Conservation (phyloP, 1,140 invertebrate genomes). For the Caenorhabditis briggsae region DNA sequence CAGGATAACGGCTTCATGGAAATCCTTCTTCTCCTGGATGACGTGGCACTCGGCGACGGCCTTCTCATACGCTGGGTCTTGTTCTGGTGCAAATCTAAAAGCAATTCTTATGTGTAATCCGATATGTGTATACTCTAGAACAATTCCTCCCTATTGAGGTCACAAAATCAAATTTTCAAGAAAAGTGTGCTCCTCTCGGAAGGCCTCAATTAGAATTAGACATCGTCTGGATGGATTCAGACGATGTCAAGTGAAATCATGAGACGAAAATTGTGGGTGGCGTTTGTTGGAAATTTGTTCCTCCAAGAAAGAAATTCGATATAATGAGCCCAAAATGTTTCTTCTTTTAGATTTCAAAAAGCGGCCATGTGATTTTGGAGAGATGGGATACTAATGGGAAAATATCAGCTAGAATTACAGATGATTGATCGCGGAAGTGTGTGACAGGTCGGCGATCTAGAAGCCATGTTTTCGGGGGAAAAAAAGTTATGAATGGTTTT, state of each 20-base stretch:
- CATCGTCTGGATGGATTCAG: neutral
- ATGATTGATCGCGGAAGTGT: too few relatives aligned
- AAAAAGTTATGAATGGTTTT: too few relatives aligned
- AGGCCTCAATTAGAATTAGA: neutral
- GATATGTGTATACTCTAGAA: neutral
- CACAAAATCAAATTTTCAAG: constrained; percentile 20
- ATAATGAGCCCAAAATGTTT: neutral
- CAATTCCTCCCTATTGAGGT: neutral
- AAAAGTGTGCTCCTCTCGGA: too few relatives aligned
- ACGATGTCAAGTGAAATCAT: constrained; percentile 34
- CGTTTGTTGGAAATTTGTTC: neutral
- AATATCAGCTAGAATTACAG: too few relatives aligned
- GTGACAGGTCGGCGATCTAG: too few relatives aligned
- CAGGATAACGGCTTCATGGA: constrained; percentile 70
- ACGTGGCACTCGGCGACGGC: constrained; percentile 71
- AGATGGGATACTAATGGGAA: too few relatives aligned
- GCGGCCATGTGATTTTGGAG: neutral
- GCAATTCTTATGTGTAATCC: neutral
- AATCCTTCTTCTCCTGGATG: constrained; percentile 62
- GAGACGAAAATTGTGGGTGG: neutral
- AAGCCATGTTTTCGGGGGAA: too few relatives aligned
- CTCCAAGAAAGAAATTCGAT: neutral
- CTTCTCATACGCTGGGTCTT: constrained; percentile 68
- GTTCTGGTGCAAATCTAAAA: constrained; percentile 70
- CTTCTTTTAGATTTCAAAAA: neutral